These are phyloP conservation scores for Potorous gilbertii DNA, from an alignment of 2,797 vertebrate genomes.

Conservation along the genomic window DNA sequence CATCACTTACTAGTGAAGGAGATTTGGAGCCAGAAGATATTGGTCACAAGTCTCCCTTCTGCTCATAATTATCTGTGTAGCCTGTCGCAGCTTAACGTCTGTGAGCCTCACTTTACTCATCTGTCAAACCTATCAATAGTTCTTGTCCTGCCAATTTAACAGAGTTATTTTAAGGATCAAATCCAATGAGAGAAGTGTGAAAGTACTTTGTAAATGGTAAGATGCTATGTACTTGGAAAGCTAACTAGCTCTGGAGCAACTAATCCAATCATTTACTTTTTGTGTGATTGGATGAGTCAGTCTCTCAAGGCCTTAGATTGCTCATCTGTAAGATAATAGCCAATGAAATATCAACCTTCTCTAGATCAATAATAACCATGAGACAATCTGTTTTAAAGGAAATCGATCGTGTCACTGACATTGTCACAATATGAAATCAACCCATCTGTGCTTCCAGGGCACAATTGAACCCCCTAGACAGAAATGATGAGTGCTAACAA, in stretches of 20 bases:
- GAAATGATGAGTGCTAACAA: not conserved
- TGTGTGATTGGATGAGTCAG: not conserved
- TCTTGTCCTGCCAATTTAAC: not conserved
- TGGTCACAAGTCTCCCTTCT: not conserved
- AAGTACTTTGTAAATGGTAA: not conserved
- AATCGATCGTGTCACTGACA: not conserved
- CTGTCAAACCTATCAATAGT: not conserved
- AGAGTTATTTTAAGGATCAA: constrained; percentile 1
- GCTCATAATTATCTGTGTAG: not conserved
- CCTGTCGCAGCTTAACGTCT: not conserved
- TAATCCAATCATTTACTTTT: not conserved
- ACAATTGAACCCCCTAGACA: not conserved
- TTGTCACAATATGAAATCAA: not conserved
- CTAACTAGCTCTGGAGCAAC: not conserved
- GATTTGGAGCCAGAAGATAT: not conserved
- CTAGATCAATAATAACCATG: not conserved
- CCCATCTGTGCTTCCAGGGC: not conserved
- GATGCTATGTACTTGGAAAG: not conserved
- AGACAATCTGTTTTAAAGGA: not conserved
- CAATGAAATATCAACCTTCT: not conserved
- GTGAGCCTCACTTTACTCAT: not conserved
- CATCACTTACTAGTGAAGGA: not conserved
- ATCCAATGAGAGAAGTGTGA: not conserved
- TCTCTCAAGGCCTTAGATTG: not conserved
- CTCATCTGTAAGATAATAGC: not conserved